A percentile compares a stretch with the other conserved stretches of the same genome.
phyloP scores from a whole-genome alignment of 2,113 vertebrate species.

The Lophura nycthemera region DNA sequence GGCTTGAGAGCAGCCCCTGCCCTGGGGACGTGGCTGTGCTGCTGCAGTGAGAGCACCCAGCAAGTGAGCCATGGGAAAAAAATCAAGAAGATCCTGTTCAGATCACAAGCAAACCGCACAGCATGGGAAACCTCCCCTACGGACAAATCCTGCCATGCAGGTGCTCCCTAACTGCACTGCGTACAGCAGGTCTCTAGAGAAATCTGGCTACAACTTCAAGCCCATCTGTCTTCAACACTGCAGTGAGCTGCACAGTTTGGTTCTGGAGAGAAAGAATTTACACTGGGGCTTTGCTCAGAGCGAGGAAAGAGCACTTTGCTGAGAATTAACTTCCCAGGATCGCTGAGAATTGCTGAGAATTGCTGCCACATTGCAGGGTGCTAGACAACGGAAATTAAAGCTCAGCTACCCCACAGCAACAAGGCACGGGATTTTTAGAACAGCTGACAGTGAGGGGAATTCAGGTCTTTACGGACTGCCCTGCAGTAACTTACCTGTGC shows the following conservation, averaged over 20 bases:
- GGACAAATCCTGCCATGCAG: not conserved
- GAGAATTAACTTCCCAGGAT: not conserved
- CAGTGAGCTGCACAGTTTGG: fast-evolving
- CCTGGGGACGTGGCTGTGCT: not conserved
- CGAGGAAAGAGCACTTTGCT: not conserved
- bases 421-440: not conserved
- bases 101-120: fast-evolving
- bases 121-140: not conserved
- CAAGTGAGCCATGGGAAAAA: not conserved
- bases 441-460: not conserved
- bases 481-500: not conserved
- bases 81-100: not conserved
- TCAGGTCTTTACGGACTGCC: fast-evolving
- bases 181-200: not conserved
- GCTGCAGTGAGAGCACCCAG: not conserved
- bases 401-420: not conserved
- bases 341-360: no score
- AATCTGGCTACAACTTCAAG: not conserved
- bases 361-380: not conserved
- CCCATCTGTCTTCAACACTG: fast-evolving
- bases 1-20: not conserved
- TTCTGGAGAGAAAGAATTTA: not conserved
- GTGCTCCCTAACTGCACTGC: not conserved
- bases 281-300: fast-evolving
- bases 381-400: fast-evolving